Percentiles rank a stretch among this genome's conserved stretches.
These are phyloP conservation scores for Halocynthia roretzi DNA, from an alignment of 23 tunicate species.

Conservation along the genomic window DNA sequence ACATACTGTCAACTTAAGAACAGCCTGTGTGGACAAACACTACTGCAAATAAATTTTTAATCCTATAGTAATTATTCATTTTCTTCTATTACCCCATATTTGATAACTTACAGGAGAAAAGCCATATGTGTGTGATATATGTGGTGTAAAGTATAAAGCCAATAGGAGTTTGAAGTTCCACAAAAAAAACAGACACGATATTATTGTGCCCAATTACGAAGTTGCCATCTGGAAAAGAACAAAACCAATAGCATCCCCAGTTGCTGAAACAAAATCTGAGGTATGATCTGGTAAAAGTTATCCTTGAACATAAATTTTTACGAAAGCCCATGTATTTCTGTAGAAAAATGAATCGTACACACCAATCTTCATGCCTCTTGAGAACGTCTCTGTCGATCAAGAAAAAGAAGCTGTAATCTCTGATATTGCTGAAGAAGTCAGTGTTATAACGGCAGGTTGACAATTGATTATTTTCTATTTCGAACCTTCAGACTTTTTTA, in stretches of 20 bases:
- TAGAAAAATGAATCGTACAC: no score
- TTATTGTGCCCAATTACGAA: slow-evolving; percentile 23
- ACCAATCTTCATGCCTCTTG: no score
- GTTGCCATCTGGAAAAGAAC: slow-evolving; percentile 23
- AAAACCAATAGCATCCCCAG: no score
- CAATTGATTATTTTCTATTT: neutral
- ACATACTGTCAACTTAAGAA: no score
- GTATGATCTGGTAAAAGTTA: no score
- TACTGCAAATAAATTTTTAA: no score
- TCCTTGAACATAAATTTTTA: no score
- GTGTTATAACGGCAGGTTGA: neutral
- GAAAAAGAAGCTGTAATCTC: neutral
- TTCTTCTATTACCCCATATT: neutral
- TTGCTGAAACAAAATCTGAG: no score
- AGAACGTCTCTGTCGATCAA: neutral
- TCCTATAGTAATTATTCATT: neutral
- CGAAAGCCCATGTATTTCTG: no score
- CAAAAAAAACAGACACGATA: slow-evolving; percentile 24
- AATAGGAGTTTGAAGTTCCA: slow-evolving; percentile 43
- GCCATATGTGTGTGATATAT: slow-evolving; percentile 34
- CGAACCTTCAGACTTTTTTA: neutral
- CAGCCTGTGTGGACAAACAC: no score
- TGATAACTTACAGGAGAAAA: slow-evolving; percentile 30
- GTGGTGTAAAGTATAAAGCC: slow-evolving; percentile 30
- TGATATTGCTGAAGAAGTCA: slow-evolving; percentile 5